A percentile compares a stretch with the other conserved stretches of the same genome.
Conservation (phyloP, 2,888 invertebrate genomes). For the Charanyca ferruginea region DNA sequence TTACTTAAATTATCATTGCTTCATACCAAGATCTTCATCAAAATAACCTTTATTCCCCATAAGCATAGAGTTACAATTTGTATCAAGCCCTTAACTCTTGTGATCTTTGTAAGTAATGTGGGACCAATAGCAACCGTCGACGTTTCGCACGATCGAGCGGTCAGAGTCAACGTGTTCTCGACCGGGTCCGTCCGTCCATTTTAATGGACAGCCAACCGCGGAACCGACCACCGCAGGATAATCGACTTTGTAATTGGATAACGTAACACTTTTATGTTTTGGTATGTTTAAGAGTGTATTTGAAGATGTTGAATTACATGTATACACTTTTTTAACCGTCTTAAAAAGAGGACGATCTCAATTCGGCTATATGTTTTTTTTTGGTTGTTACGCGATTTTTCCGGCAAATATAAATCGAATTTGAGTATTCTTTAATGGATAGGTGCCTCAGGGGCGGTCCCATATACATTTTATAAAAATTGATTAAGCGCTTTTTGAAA, state of each 20-base stretch:
- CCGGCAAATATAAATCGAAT: too few relatives aligned
- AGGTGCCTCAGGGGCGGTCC: too few relatives aligned
- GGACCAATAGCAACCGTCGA: slow-evolving; percentile 18
- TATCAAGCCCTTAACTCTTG: neutral
- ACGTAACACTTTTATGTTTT: slow-evolving; percentile 31
- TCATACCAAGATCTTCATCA: neutral
- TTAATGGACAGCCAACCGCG: slow-evolving; percentile 49
- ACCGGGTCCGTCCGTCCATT: slow-evolving; percentile 33
- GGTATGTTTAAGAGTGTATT: neutral
- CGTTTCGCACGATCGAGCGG: slow-evolving; percentile 34
- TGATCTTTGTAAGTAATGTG: slow-evolving; percentile 17
- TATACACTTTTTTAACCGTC: too few relatives aligned
- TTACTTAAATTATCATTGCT: too few relatives aligned
- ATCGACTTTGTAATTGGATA: slow-evolving; percentile 53
- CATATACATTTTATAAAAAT: too few relatives aligned
- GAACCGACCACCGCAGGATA: slow-evolving; percentile 47
- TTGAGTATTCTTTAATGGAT: too few relatives aligned
- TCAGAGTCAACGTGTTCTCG: slow-evolving; percentile 42
- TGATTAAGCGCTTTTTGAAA: too few relatives aligned
- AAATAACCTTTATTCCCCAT: neutral
- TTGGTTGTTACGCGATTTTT: too few relatives aligned
- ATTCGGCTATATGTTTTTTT: too few relatives aligned
- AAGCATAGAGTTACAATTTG: neutral
- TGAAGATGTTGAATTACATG: neutral
- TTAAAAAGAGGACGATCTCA: too few relatives aligned